phyloP scores from a whole-genome alignment of 2,113 vertebrate species.

The Chiloscyllium plagiosum region DNA sequence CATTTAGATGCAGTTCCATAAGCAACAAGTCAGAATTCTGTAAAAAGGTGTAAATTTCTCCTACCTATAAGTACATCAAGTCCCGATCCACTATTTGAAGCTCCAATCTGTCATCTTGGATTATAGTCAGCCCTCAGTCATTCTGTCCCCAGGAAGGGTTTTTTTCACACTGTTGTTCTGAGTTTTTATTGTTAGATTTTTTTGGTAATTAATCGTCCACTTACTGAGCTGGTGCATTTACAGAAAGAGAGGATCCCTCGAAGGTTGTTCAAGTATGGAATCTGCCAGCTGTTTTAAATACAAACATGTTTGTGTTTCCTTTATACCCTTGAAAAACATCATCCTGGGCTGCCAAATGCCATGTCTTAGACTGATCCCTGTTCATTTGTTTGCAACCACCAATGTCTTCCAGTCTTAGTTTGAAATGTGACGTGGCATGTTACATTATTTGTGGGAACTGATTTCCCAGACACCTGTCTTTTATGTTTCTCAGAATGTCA shows the following conservation, averaged over 20 bases:
- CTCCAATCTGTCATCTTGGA: not conserved
- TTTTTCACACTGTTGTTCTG: not conserved
- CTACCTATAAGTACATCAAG: not conserved
- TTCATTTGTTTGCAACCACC: not conserved
- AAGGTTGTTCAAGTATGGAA: not conserved
- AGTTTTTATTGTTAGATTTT: not conserved
- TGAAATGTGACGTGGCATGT: not conserved
- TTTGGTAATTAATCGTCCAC: not conserved
- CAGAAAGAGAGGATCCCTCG: not conserved
- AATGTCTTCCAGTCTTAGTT: not conserved
- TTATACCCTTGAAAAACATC: not conserved
- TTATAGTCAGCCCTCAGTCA: not conserved
- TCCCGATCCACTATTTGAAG: not conserved
- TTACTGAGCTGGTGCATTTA: not conserved
- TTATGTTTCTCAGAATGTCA: not conserved
- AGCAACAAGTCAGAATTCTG: too few species aligned
- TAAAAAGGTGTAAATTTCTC: too few species aligned
- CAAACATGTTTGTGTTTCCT: not conserved
- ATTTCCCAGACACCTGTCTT: not conserved
- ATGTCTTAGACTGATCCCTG: not conserved
- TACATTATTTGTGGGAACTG: not conserved
- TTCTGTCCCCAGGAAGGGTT: not conserved
- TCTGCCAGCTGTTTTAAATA: not conserved
- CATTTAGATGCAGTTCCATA: too few species aligned
- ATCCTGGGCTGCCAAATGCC: not conserved